phyloP scores from a whole-genome alignment of 2,888 invertebrate genomes.

The Amblyjoppa fuscipennis region DNA sequence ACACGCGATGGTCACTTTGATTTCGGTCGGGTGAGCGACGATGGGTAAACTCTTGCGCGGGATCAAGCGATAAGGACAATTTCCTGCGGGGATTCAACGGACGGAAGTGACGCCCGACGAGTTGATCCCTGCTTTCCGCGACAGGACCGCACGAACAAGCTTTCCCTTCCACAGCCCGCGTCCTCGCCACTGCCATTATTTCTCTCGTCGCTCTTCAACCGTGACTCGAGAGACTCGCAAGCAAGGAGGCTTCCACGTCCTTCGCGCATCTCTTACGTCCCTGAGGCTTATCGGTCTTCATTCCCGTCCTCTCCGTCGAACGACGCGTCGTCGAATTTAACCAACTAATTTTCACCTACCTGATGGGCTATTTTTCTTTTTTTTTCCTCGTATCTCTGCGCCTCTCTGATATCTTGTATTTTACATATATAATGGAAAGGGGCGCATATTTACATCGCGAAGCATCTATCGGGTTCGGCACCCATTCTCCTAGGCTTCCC shows the following conservation, averaged over 20 bases:
- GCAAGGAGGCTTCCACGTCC: no score
- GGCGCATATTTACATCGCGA: background rate
- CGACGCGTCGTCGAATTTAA: background rate
- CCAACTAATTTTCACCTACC: background rate
- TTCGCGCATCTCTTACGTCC: no score
- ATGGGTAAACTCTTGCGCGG: conserved; percentile 76
- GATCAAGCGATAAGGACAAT: conserved; percentile 80
- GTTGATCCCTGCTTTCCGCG: conserved; percentile 72
- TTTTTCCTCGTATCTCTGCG: background rate
- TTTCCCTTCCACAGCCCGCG: conserved; percentile 6
- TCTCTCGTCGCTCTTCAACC: conserved; percentile 1
- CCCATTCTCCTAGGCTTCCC: background rate
- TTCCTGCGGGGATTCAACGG: conserved; percentile 74
- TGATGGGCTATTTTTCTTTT: background rate
- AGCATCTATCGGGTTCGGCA: background rate
- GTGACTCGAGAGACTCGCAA: no score
- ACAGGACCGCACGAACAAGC: conserved; percentile 63
- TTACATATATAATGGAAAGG: background rate
- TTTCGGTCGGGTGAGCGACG: conserved; percentile 68
- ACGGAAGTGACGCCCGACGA: conserved; percentile 73
- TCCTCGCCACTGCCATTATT: background rate
- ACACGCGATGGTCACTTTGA: conserved; percentile 67
- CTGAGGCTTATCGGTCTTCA: background rate
- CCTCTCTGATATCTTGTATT: background rate
- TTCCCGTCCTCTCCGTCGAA: background rate